Conservation (phyloP, 1,140 invertebrate genomes). For the Physella acuta region DNA sequence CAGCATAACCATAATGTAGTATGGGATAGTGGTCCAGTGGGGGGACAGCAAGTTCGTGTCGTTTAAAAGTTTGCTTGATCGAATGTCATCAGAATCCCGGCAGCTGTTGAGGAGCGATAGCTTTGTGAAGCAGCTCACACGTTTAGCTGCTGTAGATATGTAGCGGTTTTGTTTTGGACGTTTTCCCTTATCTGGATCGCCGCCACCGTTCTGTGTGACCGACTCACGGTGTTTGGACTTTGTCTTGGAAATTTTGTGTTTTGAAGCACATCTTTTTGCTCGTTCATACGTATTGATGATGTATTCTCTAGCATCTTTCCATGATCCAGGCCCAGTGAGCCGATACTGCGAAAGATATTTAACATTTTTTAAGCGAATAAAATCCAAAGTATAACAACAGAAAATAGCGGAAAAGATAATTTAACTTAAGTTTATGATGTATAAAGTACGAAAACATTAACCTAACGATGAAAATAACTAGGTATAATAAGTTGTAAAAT, state of each 20-base stretch:
- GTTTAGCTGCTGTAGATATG: neutral
- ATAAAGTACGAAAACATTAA: neutral
- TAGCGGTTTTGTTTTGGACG: neutral
- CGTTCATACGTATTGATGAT: slow-evolving; percentile 1
- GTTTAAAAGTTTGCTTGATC: neutral
- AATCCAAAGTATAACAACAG: neutral
- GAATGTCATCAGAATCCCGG: no score
- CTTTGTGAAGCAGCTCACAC: neutral
- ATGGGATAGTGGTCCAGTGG: slow-evolving; percentile 5
- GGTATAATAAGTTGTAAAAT: neutral
- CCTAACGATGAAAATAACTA: neutral
- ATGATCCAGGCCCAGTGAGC: neutral
- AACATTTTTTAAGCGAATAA: neutral
- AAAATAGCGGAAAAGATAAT: neutral
- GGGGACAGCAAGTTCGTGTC: neutral
- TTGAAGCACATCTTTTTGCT: neutral
- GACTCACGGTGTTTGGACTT: neutral
- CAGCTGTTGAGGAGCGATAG: neutral
- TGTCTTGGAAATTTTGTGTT: neutral
- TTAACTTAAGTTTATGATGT: neutral
- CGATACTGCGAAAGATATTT: slow-evolving; percentile 7
- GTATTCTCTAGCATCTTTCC: slow-evolving; percentile 4
- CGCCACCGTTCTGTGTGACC: neutral
- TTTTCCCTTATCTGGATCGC: neutral
- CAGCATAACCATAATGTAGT: neutral